Evolutionary conservation across 2,113 vertebrate species (phyloP), one percentile per base, ranked within the genome.

Genomic region (Sardina pilchardus): DNA sequence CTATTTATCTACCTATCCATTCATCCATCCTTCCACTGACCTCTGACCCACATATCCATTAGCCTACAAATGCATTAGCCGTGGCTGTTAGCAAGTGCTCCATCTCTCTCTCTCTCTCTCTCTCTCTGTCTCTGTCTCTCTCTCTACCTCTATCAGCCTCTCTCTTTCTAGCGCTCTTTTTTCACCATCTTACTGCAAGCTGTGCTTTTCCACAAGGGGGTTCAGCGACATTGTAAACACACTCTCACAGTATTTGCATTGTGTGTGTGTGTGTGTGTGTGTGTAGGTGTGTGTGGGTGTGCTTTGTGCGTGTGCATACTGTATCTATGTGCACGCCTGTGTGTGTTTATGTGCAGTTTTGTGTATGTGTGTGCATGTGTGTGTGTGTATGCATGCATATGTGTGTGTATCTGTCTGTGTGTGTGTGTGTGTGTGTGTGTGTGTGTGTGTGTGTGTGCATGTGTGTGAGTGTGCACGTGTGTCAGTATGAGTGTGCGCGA

Each of bases 1-100:
- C 63, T 16, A 71, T 30, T 26, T 16, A 34, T 71, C 63, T 8
- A 71, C 10, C 26, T 26, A 71, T 71, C 63, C 63, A 71, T 71
- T 26, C 26, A 26, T 71, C n/a, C 3, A 30, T 71, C 4, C n/a
- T 3, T 10, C 26, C 63, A 71, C n/a, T 9, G 8, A 78, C 71
- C 71, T 14, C 21, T 78, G 71, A 78, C 71, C 30, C 71, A 78
- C 71, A 78, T 67, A 30, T 78, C 71, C 71, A 78, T 78, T 78
- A 78, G 71, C 34, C 34, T 78, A 17, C 71, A 78, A 78, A 36
- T 78, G 30, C 71, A 36, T 78, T 78, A 30, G 34, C 71, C 30
- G 19, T 39, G 9, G 34, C 71, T 78, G 16, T 78, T 78, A 78
- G 30, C 71, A 36, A 78, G 26, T 71, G 63, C 63, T 63, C 16